phyloP scores from a whole-genome alignment of 2,888 invertebrate species.

The Zaprionus bogoriensis region DNA sequence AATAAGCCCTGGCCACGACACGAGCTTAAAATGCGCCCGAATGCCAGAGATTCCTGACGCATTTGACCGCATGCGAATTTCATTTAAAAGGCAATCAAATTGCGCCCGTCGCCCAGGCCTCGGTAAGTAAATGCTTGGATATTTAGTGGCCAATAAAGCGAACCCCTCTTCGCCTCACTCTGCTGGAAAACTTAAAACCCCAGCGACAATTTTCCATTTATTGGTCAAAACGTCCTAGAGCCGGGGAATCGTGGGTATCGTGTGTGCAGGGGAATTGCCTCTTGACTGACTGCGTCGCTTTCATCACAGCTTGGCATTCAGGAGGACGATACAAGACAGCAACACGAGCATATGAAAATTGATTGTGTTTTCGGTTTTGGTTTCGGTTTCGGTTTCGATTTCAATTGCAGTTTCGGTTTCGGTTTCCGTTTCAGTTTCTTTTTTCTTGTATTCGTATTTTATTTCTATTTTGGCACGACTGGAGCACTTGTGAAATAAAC shows the following conservation, averaged over 20 bases:
- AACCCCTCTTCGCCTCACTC: neutral
- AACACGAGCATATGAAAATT: conserved; percentile 55
- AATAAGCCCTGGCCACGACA: neutral
- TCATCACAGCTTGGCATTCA: conserved; percentile 59
- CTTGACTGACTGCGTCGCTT: conserved; percentile 35
- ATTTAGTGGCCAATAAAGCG: conserved; percentile 29
- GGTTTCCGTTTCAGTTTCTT: conserved; percentile 9
- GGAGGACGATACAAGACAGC: conserved; percentile 37
- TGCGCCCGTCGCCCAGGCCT: neutral
- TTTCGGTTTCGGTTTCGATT: conserved; percentile 2
- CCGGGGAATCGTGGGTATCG: neutral
- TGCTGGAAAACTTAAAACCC: conserved; percentile 6
- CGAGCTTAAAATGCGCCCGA: conserved; percentile 13
- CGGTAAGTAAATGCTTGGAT: conserved; percentile 2
- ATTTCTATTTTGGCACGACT: conserved; percentile 60
- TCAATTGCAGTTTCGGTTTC: conserved; percentile 3
- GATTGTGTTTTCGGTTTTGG: conserved; percentile 23
- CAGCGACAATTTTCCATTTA: neutral
- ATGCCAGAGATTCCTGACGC: conserved; percentile 25
- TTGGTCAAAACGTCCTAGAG: neutral
- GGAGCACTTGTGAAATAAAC: conserved; percentile 49
- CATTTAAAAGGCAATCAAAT: conserved; percentile 27
- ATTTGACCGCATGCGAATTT: conserved; percentile 32
- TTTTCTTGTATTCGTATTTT: neutral
- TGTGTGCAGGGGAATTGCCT: neutral